Base-by-base conservation (phyloP, 2,888 invertebrate species). In the Spodoptera exigua region DNA sequence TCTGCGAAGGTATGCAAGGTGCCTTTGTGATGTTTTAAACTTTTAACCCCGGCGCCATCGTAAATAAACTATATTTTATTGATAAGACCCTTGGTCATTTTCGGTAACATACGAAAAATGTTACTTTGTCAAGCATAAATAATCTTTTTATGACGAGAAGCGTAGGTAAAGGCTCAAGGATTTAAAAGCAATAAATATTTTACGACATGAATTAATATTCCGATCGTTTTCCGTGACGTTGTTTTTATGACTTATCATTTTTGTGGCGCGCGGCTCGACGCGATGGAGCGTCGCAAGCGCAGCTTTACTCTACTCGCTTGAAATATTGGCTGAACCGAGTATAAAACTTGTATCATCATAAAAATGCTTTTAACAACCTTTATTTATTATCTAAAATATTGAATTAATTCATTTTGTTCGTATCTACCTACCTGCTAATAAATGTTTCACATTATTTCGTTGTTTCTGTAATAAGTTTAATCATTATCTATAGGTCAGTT, bases 181-280 rank as follows among this genome's bases (percentile, higher is more conserved):
- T 94, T 94, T 94, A 93, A 93, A 94, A 89, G 93, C 75, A 90
- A 93, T 94, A 93, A 94, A 94, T 94, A 91, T 94, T 94, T 94
- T 92, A 94, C 94, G 94, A 93, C 92, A 89, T 87, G 90, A 93
- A 94, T 94, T 94, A 93, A 94, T 94, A 94, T 94, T 93, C 94
- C 86, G 92, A 92, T 92, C 94, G 93, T 93, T 93, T 91, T 92
- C 89, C 84, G 92, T 94, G 93, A 94, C 93, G 93, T 92, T 88
- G 86, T 92, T 93, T 94, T 94, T 94, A 94, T 93, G 93, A 94
- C 83, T 93, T 93, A 92, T 94, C 92, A 93, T 93, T 93, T 93
- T 90, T 91, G 93, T 93, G 90, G 90, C 87, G 90, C 89, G 93
- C 92, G 90, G 90, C 87, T 89, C 89, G 88, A 81, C 83, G 79